Percentiles rank a stretch among this genome's conserved stretches.
Evolutionary conservation across 2,113 vertebrate species (phyloP).

Genomic region (Tachysurus fulvidraco): DNA sequence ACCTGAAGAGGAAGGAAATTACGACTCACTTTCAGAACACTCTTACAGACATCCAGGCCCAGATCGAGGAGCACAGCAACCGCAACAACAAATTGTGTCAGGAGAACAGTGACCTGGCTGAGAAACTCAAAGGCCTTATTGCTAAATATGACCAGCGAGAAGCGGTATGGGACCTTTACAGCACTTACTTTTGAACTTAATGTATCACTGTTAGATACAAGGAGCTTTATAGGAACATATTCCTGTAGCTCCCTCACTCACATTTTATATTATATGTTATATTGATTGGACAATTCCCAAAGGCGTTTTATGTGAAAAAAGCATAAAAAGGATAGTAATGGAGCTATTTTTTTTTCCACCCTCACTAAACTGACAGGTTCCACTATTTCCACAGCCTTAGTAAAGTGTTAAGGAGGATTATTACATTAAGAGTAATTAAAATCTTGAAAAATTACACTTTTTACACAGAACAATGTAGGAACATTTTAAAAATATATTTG

Average conservation of each 20-base stretch:
- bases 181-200: not conserved
- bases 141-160: conserved; percentile 94
- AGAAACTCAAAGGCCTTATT: conserved; percentile 94
- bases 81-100: conserved; percentile 93
- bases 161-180: conserved; percentile 76
- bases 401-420: not conserved
- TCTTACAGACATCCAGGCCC: conserved; percentile 90
- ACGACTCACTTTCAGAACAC: conserved; percentile 96
- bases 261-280: not conserved
- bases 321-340: not conserved
- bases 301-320: not conserved
- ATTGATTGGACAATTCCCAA: not conserved
- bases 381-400: not conserved
- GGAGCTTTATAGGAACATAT: not conserved
- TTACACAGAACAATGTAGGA: not conserved
- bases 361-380: not conserved
- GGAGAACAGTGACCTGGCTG: conserved; percentile 91
- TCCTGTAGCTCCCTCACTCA: not conserved
- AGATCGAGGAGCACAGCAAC: conserved; percentile 96
- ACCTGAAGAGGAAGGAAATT: conserved; percentile 97
- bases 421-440: not conserved
- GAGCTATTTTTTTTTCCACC: not conserved
- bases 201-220: not conserved
- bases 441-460: not conserved
- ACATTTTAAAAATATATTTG: not conserved